Evolutionary conservation across 2,113 vertebrate species (phyloP), one percentile per base, ranked within the genome.

Genomic region (Siniperca knerii): DNA sequence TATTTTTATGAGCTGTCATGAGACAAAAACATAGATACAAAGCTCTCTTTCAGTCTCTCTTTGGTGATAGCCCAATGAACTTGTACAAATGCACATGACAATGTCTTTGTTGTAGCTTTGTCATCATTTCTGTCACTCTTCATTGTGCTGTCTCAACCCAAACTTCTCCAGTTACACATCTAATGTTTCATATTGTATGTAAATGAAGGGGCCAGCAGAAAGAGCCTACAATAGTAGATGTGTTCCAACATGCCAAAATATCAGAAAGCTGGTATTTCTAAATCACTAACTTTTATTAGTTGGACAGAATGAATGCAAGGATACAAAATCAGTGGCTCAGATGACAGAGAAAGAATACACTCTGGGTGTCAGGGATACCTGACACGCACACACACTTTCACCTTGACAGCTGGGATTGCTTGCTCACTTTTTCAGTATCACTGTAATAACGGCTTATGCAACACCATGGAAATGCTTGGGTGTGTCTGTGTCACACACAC

Each of bases 371-470:
- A 48, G 61, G 52, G 29, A 73, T 23, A 83, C 48, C 52, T 54
- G 25, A 48, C 46, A 2, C 46, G 12, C 46, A 48, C 44, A 50
- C 52, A 84, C 83, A 68, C 71, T 66, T 88, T 81, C 68, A 90
- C 85, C 86, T 89, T 89, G 79, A 82, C 85, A 89, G 65, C 75
- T n/a, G 79, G 60, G 54, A 82, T 79, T 44, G 71, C 75, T 68
- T 54, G 57, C 61, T 89, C 68, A 67, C 37, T 58, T 64, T 65
- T 62, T 62, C 79, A 67, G 52, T 55, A 69, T 87, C 76, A 23
- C 72, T 33, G 16, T 9, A 78, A 77, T 70, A 79, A 77, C 54
- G 2, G 73, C 83, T 91, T 84, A 70, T 64, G 88, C 90, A 92
- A 84, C 77, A 74, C 67, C 44, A 12, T 68, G 67, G 75, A 85